phyloP scores from a whole-genome alignment of 2,797 vertebrate species.

The Melopsittacus undulatus region DNA sequence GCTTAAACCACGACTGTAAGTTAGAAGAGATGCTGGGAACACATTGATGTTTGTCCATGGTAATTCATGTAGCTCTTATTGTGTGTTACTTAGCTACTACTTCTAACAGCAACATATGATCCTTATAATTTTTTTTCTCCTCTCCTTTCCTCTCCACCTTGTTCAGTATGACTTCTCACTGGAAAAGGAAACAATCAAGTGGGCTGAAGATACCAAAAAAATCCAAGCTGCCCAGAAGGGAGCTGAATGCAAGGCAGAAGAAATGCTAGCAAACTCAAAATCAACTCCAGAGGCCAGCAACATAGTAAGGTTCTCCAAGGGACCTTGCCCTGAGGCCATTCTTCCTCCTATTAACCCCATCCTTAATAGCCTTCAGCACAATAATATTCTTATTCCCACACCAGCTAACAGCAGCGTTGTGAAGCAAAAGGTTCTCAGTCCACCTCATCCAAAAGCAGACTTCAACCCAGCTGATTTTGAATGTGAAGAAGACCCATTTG shows the following conservation, averaged over 20 bases:
- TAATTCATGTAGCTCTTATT: neutral
- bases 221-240: constrained; percentile 83
- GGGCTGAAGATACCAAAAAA: constrained; percentile 87
- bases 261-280: constrained; percentile 44
- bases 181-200: constrained; percentile 87
- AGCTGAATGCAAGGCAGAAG: constrained; percentile 76
- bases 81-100: neutral
- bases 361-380: constrained; percentile 89
- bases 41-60: neutral
- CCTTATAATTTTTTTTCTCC: neutral
- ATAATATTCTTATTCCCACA: constrained; percentile 91
- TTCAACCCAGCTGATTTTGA: constrained; percentile 97
- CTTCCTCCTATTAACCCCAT: constrained; percentile 91
- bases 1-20: too few relatives aligned
- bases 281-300: constrained; percentile 56
- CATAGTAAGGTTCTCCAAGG: constrained; percentile 53
- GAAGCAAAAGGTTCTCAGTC: constrained; percentile 81
- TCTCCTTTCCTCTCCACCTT: neutral
- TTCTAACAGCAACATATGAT: neutral
- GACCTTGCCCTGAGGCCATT: constrained; percentile 70
- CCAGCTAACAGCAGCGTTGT: constrained; percentile 84
- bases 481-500: constrained; percentile 96
- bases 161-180: constrained; percentile 93
- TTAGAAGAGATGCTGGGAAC: neutral
- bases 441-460: constrained; percentile 77